Evolutionary conservation across 2,113 vertebrate species (phyloP).

Genomic region (Heterochromis multidens): DNA sequence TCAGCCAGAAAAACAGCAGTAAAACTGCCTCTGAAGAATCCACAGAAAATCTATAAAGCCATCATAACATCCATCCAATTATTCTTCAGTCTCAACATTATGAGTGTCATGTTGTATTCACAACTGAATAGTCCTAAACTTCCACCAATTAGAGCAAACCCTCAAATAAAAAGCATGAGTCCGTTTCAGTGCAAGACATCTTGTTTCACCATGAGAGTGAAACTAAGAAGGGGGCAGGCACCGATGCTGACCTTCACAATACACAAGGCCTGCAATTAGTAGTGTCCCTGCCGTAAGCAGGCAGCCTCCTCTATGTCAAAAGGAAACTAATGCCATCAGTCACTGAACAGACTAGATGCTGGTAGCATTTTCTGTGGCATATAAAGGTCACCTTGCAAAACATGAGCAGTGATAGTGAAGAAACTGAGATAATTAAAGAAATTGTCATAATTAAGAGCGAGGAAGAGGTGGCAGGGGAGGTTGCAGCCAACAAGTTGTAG

Average conservation of each 20-base stretch:
- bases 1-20: slow-evolving; percentile 1
- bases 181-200: slow-evolving; percentile 24
- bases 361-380: slow-evolving; percentile 64
- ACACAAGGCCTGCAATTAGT: slow-evolving; percentile 70
- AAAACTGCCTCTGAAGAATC: slow-evolving; percentile 10
- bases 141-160: slow-evolving; percentile 58
- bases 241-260: slow-evolving; percentile 69
- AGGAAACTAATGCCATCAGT: slow-evolving; percentile 65
- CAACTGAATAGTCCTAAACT: slow-evolving; percentile 39
- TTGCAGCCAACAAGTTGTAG: slow-evolving; percentile 22
- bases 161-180: slow-evolving; percentile 32
- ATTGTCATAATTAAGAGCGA: slow-evolving; percentile 69
- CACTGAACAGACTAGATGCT: slow-evolving; percentile 45
- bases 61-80: slow-evolving; percentile 39
- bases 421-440: slow-evolving; percentile 71
- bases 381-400: slow-evolving; percentile 75
- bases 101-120: slow-evolving; percentile 18
- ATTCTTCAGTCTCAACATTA: slow-evolving; percentile 5
- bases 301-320: slow-evolving; percentile 53
- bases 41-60: not conserved
- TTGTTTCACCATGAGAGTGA: slow-evolving; percentile 26
- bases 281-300: slow-evolving; percentile 55
- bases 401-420: slow-evolving; percentile 27
- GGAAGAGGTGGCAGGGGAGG: slow-evolving; percentile 56
- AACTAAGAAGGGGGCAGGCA: slow-evolving; percentile 19